These are phyloP conservation scores for Euproctis similis DNA, from an alignment of 2,888 invertebrate genomes.

Conservation along the genomic window DNA sequence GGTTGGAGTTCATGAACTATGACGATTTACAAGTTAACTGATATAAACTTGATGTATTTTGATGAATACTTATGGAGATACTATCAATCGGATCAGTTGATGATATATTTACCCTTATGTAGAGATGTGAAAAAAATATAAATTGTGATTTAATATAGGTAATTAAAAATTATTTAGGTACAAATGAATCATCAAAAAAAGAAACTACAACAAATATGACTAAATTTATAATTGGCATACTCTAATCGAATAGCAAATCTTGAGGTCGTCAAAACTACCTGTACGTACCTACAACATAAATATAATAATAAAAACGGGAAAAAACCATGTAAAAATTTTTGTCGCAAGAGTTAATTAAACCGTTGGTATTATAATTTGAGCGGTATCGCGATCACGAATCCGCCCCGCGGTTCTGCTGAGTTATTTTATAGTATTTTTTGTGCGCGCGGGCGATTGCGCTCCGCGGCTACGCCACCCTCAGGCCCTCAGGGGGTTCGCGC, in stretches of 20 bases:
- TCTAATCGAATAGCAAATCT: constrained; percentile 34
- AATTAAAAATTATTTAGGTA: no score
- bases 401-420: constrained; percentile 67
- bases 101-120: no score
- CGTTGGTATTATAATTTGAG: constrained; percentile 55
- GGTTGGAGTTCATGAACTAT: no score
- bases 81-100: no score
- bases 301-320: no score
- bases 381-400: constrained; percentile 67
- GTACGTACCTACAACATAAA: constrained; percentile 28
- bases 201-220: no score
- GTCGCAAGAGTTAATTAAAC: constrained; percentile 66
- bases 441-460: constrained; percentile 69
- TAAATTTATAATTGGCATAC: constrained; percentile 26
- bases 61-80: no score
- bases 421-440: constrained; percentile 74
- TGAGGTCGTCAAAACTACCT: constrained; percentile 26
- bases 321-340: constrained; percentile 41
- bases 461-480: constrained; percentile 70
- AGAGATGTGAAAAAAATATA: no score
- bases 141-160: no score
- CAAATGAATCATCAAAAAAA: no score
- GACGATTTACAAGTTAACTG: no score
- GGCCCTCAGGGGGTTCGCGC: constrained; percentile 70
- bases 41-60: no score